Evolutionary conservation across 23 tunicate genomes (phyloP).

Genomic region (Styela plicata): DNA sequence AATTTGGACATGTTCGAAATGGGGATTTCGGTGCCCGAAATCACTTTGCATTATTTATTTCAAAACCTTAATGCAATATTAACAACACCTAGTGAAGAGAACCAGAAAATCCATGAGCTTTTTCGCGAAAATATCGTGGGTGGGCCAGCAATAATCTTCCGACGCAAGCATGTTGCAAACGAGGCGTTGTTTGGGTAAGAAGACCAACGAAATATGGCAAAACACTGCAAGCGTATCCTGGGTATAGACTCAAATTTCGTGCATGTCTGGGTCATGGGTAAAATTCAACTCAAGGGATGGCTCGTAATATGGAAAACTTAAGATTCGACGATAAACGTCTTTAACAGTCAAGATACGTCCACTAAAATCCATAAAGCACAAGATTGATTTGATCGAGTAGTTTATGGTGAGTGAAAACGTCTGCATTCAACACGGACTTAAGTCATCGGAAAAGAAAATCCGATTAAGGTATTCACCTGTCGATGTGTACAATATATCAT

Average conservation of each 20-base stretch:
- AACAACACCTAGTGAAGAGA: neutral
- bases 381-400: neutral
- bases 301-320: neutral
- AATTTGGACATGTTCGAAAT: neutral
- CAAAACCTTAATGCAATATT: neutral
- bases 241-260: neutral
- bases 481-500: neutral
- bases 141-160: neutral
- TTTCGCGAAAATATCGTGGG: neutral
- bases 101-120: neutral
- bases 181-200: too few species aligned
- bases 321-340: neutral
- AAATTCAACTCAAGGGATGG: neutral
- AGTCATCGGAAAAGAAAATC: neutral
- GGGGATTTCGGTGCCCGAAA: neutral
- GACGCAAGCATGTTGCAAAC: neutral
- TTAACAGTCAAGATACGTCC: neutral
- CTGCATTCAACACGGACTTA: neutral
- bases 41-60: neutral
- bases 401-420: neutral
- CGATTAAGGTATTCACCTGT: neutral
- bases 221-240: neutral
- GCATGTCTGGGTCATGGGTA: neutral
- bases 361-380: neutral
- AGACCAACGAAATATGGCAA: too few species aligned